Base-by-base conservation (phyloP, 2,797 vertebrate genomes). In the Ataeniobius toweri region DNA sequence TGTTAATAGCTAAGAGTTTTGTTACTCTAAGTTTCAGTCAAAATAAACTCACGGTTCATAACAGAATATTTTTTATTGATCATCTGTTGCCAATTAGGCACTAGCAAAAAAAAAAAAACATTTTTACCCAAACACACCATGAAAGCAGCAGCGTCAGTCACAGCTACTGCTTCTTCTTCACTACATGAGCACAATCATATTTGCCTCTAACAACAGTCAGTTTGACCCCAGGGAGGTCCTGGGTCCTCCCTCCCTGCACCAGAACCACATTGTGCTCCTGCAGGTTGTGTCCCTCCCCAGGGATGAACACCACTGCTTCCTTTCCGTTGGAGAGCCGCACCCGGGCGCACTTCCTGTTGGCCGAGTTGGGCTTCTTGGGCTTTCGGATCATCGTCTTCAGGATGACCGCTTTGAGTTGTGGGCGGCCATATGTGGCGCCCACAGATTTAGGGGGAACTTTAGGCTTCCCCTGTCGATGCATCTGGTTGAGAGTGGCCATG, bases 321-420 rank as follows among this genome's bases (percentile, higher is more conserved):
- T 91, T 95, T 50, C 98, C 97, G 0, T 94, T 96, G 78, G 97
- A 97, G 8, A 99, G 95, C 0, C 97, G 95, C 41, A 98, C 96
- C 0, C 95, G 94, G 0, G 95, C 96, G 14, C 98, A 99, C 76
- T 98, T 98, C 28, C 97, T 95, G 93, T 99, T 99, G 14, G 98
- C 98, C 0, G 98, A 99, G 94, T 99, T 99, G 46, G 98, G 98
- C 55, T 99, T 99, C 91, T 99, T 99, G 73, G 98, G 98, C 39
- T 99, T 99, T 0, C 97, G 96, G 87, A 95, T 97, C 82, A 99
- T 94, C 0, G 97, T 98, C 83, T 96, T 97, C 50, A 99, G 79
- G 9, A 99, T 85, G 14, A 98, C 96, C 0, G 95, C 98, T 63
- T 98, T 98, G 8, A 99, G 77, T 90, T 99, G 98, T 0, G 98